Evolutionary conservation across 1,140 invertebrate genomes (phyloP).

Genomic region (Globodera ellingtonae): DNA sequence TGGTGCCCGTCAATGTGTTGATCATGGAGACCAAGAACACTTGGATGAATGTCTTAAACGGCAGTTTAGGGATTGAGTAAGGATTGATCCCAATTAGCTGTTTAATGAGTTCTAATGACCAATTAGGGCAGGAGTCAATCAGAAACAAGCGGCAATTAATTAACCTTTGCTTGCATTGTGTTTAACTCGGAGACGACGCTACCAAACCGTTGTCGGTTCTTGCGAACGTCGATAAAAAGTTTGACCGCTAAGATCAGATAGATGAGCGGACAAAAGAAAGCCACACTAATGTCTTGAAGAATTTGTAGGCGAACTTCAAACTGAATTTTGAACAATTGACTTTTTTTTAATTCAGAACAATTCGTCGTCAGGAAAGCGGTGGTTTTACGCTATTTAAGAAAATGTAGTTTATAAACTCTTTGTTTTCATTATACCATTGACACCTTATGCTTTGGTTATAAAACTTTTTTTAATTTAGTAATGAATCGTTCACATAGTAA

Average conservation of each 20-base stretch:
- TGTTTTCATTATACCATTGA: no score
- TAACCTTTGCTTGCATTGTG: constrained; percentile 6
- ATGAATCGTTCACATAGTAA: no score
- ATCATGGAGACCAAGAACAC: constrained; percentile 5
- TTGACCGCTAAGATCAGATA: constrained; percentile 3
- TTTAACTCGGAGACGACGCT: not conserved
- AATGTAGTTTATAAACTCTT: not conserved
- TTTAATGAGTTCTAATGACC: no score
- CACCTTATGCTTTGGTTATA: no score
- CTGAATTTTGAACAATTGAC: not conserved
- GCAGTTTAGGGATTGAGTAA: not conserved
- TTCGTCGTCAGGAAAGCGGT: no score
- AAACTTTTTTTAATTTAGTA: no score
- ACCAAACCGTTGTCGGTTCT: not conserved
- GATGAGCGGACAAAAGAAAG: constrained; percentile 1
- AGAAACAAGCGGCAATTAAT: not conserved
- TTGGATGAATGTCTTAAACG: constrained; percentile 3
- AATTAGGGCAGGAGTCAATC: no score
- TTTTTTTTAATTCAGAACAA: not conserved
- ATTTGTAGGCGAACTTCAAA: not conserved
- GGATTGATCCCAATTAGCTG: no score
- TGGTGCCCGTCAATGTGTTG: not conserved
- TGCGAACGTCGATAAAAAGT: not conserved
- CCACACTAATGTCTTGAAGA: constrained; percentile 4
- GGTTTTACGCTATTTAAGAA: not conserved